Evolutionary conservation across 2,888 invertebrate genomes (phyloP), one percentile per base, ranked within the genome.

Genomic region (Patella pellucida): DNA sequence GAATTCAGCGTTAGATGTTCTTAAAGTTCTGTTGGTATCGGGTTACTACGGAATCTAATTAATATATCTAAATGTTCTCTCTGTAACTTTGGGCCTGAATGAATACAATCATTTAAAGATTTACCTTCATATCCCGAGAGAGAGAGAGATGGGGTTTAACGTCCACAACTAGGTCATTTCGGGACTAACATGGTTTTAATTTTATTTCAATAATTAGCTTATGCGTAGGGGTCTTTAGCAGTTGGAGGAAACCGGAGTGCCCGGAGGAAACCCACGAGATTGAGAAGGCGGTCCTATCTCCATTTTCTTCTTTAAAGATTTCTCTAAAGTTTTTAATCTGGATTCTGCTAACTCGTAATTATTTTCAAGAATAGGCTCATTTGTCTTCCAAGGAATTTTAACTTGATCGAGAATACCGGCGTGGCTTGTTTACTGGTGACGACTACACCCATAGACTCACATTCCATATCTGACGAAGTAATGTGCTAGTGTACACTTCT

Each of bases 71-170:
- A 7, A n/a, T 19, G 62, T 11, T 62, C 19, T 62, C 62, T 7
- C 19, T 62, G 62, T 19, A 62, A 12, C 19, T 62, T 15, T 11
- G 62, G 62, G 4, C 19, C 62, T 5, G 62, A 19, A 62, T 62
- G n/a, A 19, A 62, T 62, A 19, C 62, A 62, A 4, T 62, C 62
- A 19, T 62, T 62, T 62, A 62, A 62, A n/a, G 62, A 62, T 62
- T 19, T n/a, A 11, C 62, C 19, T 11, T 62, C 19, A 62, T n/a
- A 19, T 19, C n/a, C n/a, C 62, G 62, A 62, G 62, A 3, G 19
- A 19, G 19, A 7, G 62, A n/a, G n/a, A n/a, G n/a, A n/a, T n/a
- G n/a, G n/a, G n/a, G n/a, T n/a, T n/a, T n/a, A n/a, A n/a, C 62
- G 7, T 62, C 62, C 62, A 62, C 1, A 7, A 19, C 62, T 2